Percentiles rank a stretch among this genome's conserved stretches.
Conservation (phyloP, 2,797 vertebrate genomes). For the Schizopygopsis pylzovi region DNA sequence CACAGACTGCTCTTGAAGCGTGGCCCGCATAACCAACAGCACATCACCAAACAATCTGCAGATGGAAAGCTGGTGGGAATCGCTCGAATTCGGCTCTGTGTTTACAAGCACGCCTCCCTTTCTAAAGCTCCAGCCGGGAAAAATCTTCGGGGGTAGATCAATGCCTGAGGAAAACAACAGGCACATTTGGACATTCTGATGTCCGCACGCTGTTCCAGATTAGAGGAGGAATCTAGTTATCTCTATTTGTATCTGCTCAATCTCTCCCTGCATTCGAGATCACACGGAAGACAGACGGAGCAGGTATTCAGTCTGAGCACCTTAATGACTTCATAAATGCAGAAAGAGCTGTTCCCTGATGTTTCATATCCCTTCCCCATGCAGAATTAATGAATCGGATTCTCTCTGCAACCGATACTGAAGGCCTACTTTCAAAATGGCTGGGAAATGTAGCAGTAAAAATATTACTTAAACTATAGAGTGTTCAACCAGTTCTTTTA, state of each 20-base stretch:
- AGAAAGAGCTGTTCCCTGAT: slow-evolving; percentile 38
- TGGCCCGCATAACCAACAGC: slow-evolving; percentile 49
- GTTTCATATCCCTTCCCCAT: slow-evolving; percentile 30
- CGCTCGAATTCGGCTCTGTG: slow-evolving; percentile 26
- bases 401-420: slow-evolving; percentile 35
- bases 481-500: background rate
- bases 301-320: slow-evolving; percentile 42
- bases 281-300: slow-evolving; percentile 52
- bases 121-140: slow-evolving; percentile 32
- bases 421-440: slow-evolving; percentile 29
- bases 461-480: background rate
- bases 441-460: background rate
- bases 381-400: slow-evolving; percentile 49
- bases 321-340: slow-evolving; percentile 55
- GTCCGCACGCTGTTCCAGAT: slow-evolving; percentile 35
- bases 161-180: slow-evolving; percentile 35
- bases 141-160: slow-evolving; percentile 23
- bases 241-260: slow-evolving; percentile 50
- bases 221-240: slow-evolving; percentile 21
- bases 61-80: slow-evolving; percentile 45
- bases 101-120: slow-evolving; percentile 19
- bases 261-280: slow-evolving; percentile 29
- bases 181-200: slow-evolving; percentile 30
- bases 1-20: slow-evolving; percentile 25
- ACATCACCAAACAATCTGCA: slow-evolving; percentile 24